phyloP scores from a whole-genome alignment of 2,888 invertebrate genomes.

The Andrena fulva region DNA sequence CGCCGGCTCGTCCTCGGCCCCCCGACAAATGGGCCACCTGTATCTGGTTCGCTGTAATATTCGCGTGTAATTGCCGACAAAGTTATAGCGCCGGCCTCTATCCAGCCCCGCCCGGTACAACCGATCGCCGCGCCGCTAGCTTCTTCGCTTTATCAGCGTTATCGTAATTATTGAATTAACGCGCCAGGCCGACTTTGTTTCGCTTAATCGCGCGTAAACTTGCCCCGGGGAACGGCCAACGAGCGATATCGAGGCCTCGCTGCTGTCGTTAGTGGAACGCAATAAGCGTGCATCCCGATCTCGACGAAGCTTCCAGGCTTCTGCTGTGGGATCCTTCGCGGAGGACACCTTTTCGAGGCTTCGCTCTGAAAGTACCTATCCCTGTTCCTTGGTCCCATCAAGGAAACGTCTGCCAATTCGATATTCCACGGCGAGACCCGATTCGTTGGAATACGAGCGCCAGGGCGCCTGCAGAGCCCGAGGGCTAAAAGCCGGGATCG shows the following conservation, averaged over 20 bases:
- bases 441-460: constrained; percentile 31
- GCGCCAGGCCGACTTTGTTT: constrained; percentile 44
- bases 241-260: constrained; percentile 28
- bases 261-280: constrained; percentile 23
- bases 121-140: constrained; percentile 20
- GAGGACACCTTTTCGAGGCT: too few relatives aligned
- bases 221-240: constrained; percentile 1
- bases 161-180: constrained; percentile 55
- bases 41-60: constrained; percentile 57
- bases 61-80: constrained; percentile 56
- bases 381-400: not conserved
- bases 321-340: too few relatives aligned
- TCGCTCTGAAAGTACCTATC: not conserved
- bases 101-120: constrained; percentile 1
- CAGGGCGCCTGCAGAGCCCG: constrained; percentile 28
- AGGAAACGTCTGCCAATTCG: not conserved
- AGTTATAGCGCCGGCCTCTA: constrained; percentile 36
- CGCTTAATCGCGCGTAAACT: constrained; percentile 49
- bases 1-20: constrained; percentile 33
- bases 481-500: constrained; percentile 47
- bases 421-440: constrained; percentile 3
- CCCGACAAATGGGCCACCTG: constrained; percentile 65
- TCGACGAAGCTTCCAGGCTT: too few relatives aligned
- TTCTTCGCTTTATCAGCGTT: constrained; percentile 36
- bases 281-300: constrained; percentile 13